phyloP scores from a whole-genome alignment of 1,140 invertebrate species.

The Euura lappo region DNA sequence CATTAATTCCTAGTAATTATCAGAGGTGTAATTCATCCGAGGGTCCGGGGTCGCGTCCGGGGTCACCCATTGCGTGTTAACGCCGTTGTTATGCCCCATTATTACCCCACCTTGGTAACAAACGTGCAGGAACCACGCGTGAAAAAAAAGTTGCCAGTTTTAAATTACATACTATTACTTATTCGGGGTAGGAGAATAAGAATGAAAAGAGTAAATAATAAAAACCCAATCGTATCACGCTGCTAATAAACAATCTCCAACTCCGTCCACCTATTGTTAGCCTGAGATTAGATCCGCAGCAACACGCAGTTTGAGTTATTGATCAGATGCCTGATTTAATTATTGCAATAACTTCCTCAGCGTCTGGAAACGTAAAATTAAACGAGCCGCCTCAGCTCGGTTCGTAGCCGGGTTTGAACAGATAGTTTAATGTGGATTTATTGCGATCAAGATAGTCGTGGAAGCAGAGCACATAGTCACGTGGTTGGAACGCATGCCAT shows the following conservation, averaged over 20 bases:
- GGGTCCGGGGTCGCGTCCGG: conserved; percentile 54
- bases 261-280: neutral
- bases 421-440: conserved; percentile 63
- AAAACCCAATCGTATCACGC: too few relatives aligned
- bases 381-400: neutral
- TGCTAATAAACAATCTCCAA: neutral
- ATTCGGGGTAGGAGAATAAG: neutral
- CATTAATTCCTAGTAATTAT: conserved; percentile 62
- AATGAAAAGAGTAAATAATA: too few relatives aligned
- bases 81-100: conserved; percentile 61
- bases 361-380: neutral
- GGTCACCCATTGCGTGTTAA: conserved; percentile 57
- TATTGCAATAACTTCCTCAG: neutral
- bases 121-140: neutral
- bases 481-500: conserved; percentile 43
- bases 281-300: neutral
- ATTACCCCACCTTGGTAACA: conserved; percentile 26
- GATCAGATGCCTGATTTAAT: too few relatives aligned
- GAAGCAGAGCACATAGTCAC: conserved; percentile 52
- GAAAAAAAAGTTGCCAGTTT: neutral
- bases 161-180: conserved; percentile 2
- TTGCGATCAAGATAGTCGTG: conserved; percentile 55
- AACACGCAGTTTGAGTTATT: too few relatives aligned
- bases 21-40: conserved; percentile 56
- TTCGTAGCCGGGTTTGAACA: conserved; percentile 40